Evolutionary conservation across 2,888 invertebrate species (phyloP), one percentile per base, ranked within the genome.

Genomic region (Apodemia hepburni): DNA sequence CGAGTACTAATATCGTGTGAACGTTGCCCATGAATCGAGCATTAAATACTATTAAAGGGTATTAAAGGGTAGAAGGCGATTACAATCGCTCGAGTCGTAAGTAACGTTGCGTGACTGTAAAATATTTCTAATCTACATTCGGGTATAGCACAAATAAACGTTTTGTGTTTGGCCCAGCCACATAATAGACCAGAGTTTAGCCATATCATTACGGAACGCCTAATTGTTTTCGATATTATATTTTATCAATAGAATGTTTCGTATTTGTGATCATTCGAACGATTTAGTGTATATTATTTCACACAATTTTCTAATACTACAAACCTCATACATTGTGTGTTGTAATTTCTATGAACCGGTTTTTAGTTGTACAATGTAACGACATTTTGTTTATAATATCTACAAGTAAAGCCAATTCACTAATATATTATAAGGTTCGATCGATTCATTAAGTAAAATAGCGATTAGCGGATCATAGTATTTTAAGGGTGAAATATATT

Each of bases 51-150:
- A 68, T 64, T 66, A 68, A 67, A 70, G 60, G 66, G 61, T 69
- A 65, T 65, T 69, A 68, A 68, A 65, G 62, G 59, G 61, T 65
- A 61, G 61, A 63, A 54, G 62, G 65, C 64, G 66, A 70, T 68
- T 67, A 61, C 65, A 60, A 69, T 70, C 68, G 61, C 63, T 47
- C 57, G 33, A 51, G 42, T 59, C 47, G 54, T 54, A 54, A 54
- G 60, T 61, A 45, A 58, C 35, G 33, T 68, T 63, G 66, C 68
- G 69, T 70, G 69, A 70, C 69, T 65, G 59, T 64, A 65, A 65
- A 64, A 66, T 59, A 64, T 65, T 65, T 61, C 65, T 65, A 68
- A 66, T 63, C 63, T 63, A 61, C 65, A 65, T 66, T 66, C 45
- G 59, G 64, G 61, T 61, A 66, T 64, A 64, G 58, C 58, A 64